phyloP scores from a whole-genome alignment of 2,797 vertebrate genomes.

The Calcarius lapponicus region DNA sequence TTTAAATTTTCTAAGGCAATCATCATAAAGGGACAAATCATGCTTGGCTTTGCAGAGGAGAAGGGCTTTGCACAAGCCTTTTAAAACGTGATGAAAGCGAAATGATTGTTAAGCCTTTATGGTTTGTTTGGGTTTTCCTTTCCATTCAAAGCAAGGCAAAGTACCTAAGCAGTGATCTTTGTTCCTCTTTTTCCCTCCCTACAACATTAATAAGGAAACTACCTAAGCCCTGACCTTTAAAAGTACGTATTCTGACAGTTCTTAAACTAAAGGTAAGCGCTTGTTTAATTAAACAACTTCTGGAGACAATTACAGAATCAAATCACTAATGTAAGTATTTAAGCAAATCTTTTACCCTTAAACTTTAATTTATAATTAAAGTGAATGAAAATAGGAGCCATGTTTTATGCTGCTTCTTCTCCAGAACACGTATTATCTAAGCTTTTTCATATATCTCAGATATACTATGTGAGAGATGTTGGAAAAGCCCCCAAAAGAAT shows the following conservation, averaged over 20 bases:
- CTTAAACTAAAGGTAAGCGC: neutral
- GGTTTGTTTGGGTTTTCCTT: slow-evolving; percentile 52
- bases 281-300: neutral
- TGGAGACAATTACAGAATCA: neutral
- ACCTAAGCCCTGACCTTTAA: neutral
- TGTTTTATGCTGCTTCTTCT: neutral
- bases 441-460: neutral
- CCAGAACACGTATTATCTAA: neutral
- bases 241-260: neutral
- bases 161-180: neutral
- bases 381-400: neutral
- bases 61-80: neutral
- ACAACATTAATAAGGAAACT: neutral
- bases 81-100: slow-evolving; percentile 27
- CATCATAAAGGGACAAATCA: neutral
- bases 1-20: slow-evolving; percentile 23
- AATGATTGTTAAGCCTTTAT: slow-evolving; percentile 26
- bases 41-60: neutral
- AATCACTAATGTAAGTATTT: neutral
- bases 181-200: neutral
- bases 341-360: neutral
- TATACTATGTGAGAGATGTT: neutral
- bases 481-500: neutral
- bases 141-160: neutral
- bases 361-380: neutral